Evolutionary conservation across 2,113 vertebrate species (phyloP).

Genomic region (Lepus timidus): DNA sequence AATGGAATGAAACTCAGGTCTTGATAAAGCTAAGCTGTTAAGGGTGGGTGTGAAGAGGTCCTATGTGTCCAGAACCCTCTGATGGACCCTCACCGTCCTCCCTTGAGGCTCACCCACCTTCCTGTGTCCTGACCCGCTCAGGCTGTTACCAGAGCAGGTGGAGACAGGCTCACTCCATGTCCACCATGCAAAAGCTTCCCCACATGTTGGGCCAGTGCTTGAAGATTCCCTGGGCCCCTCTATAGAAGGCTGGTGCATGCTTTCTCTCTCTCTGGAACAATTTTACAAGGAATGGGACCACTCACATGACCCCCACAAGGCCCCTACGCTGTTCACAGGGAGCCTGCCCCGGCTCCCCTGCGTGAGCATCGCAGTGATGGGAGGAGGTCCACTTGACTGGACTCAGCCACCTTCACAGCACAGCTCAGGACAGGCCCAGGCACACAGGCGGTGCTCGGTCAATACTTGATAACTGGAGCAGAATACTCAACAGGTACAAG

Average conservation of each 20-base stretch:
- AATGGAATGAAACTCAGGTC: background rate
- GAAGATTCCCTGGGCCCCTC: background rate
- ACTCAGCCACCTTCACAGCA: background rate
- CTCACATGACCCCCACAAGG: background rate
- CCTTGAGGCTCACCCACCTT: rapidly evolving
- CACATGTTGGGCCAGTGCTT: background rate
- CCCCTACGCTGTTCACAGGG: background rate
- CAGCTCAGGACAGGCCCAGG: background rate
- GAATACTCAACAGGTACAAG: background rate
- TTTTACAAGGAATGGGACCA: background rate
- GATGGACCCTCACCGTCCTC: background rate
- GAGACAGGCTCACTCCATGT: background rate
- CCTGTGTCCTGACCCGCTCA: background rate
- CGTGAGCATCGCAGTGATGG: background rate
- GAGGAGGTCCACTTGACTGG: background rate
- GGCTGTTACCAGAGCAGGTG: background rate
- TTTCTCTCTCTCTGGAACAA: background rate
- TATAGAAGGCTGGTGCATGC: background rate
- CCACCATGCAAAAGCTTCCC: background rate
- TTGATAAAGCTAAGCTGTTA: background rate
- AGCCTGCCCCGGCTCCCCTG: background rate
- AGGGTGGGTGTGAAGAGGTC: background rate
- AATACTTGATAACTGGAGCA: background rate
- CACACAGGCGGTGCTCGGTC: too few species aligned
- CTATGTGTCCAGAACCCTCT: background rate